These are phyloP conservation scores for Alethe castanea DNA, from an alignment of 2,113 vertebrate species.

Conservation along the genomic window DNA sequence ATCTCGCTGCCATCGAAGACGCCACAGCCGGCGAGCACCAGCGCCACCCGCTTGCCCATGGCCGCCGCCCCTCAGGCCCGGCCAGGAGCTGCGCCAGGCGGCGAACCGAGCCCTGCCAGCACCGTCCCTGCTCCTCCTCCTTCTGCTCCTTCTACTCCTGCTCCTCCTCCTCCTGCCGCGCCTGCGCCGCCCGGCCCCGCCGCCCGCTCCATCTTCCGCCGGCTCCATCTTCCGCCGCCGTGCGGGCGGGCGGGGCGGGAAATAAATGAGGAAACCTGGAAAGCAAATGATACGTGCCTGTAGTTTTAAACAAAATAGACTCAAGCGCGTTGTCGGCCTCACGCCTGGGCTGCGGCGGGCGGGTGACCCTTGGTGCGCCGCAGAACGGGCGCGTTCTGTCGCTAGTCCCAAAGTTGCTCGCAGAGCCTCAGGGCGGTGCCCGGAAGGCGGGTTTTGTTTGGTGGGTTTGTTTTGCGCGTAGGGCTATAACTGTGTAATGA, in stretches of 20 bases:
- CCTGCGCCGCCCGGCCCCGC: background rate
- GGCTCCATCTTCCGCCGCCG: accelerated
- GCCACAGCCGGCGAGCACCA: slow-evolving; percentile 78
- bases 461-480: accelerated
- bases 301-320: accelerated
- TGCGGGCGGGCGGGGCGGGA: accelerated
- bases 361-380: too few relatives aligned
- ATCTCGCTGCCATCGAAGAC: slow-evolving; percentile 78
- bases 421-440: accelerated
- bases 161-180: background rate
- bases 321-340: accelerated
- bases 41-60: slow-evolving; percentile 72
- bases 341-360: accelerated
- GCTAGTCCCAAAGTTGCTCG: accelerated
- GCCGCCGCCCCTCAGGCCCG: background rate
- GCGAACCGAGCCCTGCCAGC: accelerated
- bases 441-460: background rate
- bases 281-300: accelerated
- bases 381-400: too few relatives aligned
- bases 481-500: accelerated
- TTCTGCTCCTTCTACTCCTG: accelerated
- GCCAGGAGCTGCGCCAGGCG: accelerated
- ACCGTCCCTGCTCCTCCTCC: accelerated
- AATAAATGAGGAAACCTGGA: accelerated
- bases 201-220: too few relatives aligned